Base-by-base conservation (phyloP, 92 coral and sea anemone species). In the Palythoa grandiflora region DNA sequence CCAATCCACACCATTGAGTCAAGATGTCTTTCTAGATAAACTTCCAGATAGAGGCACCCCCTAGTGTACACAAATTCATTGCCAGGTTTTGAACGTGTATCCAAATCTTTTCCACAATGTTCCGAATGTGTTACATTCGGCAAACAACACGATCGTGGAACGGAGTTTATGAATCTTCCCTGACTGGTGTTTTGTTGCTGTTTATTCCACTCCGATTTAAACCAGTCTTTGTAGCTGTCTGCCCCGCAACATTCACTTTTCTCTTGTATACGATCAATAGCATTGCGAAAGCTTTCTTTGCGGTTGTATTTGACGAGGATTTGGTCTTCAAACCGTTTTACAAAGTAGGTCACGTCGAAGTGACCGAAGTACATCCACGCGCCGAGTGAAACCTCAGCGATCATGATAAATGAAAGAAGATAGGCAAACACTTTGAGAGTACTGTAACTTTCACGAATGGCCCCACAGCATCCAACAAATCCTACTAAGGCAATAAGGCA, bases 301-400 rank as follows among this genome's bases (percentile, higher is more conserved):
- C 44, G 65, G 80, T 89, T 87, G 89, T 93, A 93, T 50, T 83
- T 87, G 53, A 78, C 83, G 9, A 91, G 59, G 55, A 91, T 87
- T 77, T 91, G 85, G 15, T 75, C 77, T 44, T 83, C 89, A 61
- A 93, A 93, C 50, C 65, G 78, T 91, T 93, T 85, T n/a, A 93
- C 61, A 47, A 93, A 87, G 53, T 90, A 89, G 6, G 51, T 72
- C 2, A 93, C 89, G 66, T 81, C 92, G 28, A 93, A 85, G 77
- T 93, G 96, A 16, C 94, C 89, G 16, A 93, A 91, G 84, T 91
- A 93, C 84, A 93, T 73, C 94, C 96, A 93, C 53, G 87, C 73
- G 5, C 94, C 88, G 15, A 93, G 88, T 16, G 83, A 88, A 75
- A 91, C 76, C 66, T 91, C 96, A 3, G 83, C 83, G 65, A 93